phyloP scores from a whole-genome alignment of 2,888 invertebrate genomes.

The Ligdia adustata region DNA sequence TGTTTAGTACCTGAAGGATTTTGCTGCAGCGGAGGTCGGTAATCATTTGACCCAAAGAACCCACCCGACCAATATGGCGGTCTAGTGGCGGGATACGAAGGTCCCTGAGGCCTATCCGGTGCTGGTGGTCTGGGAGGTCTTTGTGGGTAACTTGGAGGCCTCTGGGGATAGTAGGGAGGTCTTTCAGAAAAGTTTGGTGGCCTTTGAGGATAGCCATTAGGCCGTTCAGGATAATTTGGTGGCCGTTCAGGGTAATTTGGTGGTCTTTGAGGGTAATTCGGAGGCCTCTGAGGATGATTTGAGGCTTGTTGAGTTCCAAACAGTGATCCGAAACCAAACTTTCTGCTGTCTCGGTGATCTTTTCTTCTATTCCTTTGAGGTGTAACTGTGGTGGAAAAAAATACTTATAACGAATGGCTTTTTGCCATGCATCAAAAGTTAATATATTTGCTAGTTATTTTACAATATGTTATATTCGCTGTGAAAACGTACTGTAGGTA shows the following conservation, averaged over 20 bases:
- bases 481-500: too few relatives aligned
- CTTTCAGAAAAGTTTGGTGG: slow-evolving; percentile 4
- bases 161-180: slow-evolving; percentile 7
- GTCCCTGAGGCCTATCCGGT: slow-evolving; percentile 37
- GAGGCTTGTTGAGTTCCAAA: too few relatives aligned
- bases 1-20: slow-evolving; percentile 71
- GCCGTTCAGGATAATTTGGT: slow-evolving; percentile 7
- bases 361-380: slow-evolving; percentile 37
- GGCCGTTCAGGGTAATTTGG: slow-evolving; percentile 27
- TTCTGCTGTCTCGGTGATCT: slow-evolving; percentile 28
- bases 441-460: too few relatives aligned
- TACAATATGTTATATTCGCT: too few relatives aligned
- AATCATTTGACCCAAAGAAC: slow-evolving; percentile 58
- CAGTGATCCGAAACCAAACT: slow-evolving; percentile 25
- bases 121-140: slow-evolving; percentile 33
- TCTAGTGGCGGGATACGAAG: slow-evolving; percentile 40
- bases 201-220: slow-evolving; percentile 1
- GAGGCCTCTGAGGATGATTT: slow-evolving; percentile 1
- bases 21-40: slow-evolving; percentile 56
- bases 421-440: too few relatives aligned
- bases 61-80: slow-evolving; percentile 65
- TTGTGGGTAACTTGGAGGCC: slow-evolving; percentile 31
- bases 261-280: slow-evolving; percentile 10
- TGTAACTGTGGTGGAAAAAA: slow-evolving; percentile 47
- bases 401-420: too few relatives aligned